Evolutionary conservation across 2,797 vertebrate genomes (phyloP), one percentile per base, ranked within the genome.

Genomic region (Muraenolepis orangiensis): DNA sequence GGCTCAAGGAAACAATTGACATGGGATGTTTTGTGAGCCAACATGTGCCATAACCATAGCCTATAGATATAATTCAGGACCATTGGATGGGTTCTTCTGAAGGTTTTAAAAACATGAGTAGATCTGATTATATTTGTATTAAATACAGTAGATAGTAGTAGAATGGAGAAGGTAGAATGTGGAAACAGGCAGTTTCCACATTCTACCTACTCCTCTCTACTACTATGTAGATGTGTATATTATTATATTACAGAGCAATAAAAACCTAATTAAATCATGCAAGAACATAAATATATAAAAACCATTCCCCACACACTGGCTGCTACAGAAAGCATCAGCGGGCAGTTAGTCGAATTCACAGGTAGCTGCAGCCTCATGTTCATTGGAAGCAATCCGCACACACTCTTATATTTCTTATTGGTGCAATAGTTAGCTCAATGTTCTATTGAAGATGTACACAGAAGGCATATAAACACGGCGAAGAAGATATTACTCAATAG

Each of bases 1-100:
- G 93, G 93, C 26, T 30, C 14, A 71, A 51, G 18, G 23, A 23
- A 40, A 42, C 34, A 5, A 2, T 70, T 70, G 32, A 26, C 57
- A 64, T 26, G n/a, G n/a, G n/a, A n/a, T n/a, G n/a, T 64, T 64
- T 64, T 64, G 57, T 64, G 23, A 64, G 23, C n/a, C 10, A 64
- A 64, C 23, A 64, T 64, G 23, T 12, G 23, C 57, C 57, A 64
- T 11, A 11, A 23, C 3, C 23, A 64, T 11, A 11, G 57, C 3
- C 23, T 64, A 8, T 34, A 8, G 32, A 64, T 10, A 7, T 23
- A 2, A 57, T 46, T 18, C 42, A 16, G 6, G 14, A 46, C 23
- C 51, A n/a, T n/a, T 57, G 20, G 18, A 57, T 23, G 51, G 26
- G n/a, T 57, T 2, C 10, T n/a, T 64, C 57, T 4, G 8, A 64